Base-by-base conservation (phyloP, 2,113 vertebrate genomes). In the Sigmodon hispidus region DNA sequence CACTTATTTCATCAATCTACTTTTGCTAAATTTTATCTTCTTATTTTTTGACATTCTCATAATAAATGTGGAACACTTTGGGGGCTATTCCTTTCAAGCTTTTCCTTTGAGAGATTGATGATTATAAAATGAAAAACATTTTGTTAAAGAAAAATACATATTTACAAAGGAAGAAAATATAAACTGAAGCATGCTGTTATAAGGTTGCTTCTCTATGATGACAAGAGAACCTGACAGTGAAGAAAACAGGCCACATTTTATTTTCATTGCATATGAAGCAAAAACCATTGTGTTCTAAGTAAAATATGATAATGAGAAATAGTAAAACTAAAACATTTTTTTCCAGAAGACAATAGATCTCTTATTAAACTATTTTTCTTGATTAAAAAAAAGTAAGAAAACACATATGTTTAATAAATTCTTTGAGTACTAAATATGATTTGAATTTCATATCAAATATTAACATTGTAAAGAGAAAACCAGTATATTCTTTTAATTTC, bases 101-200 rank as follows among this genome's bases (percentile, higher is more conserved):
- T 91, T 80, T 94, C 92, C 85, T 98, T 96, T 98, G 89, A 98
- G 5, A 34, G 94, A 95, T 36, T 96, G 93, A 96, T 97, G 97
- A 91, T 50, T 98, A 97, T 89, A 73, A 98, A 98, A 97, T 96
- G 57, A 40, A 98, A 98, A 98, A 96, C 0, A 50, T 96, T 98
- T 97, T 91, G 94, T 22, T 91, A 85, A 45, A 87, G 89, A 98
- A 98, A 55, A 95, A 94, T 93, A 97, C 36, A 96, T 63, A 80
- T 97, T 95, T 97, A 97, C 97, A 88, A 96, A 98, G 89, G 75
- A 97, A 97, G 94, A 93, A 93, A 97, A 97, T 84, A 63, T 67
- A 97, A 97, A 96, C 96, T 96, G 87, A 98, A 96, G 70, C 67
- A 73, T 92, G 72, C 16, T 96, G 1, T 96, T 97, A 65, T 96